Percentiles rank a stretch among this genome's conserved stretches.
phyloP scores from a whole-genome alignment of 2,888 invertebrate species.

The Protonemura montana region DNA sequence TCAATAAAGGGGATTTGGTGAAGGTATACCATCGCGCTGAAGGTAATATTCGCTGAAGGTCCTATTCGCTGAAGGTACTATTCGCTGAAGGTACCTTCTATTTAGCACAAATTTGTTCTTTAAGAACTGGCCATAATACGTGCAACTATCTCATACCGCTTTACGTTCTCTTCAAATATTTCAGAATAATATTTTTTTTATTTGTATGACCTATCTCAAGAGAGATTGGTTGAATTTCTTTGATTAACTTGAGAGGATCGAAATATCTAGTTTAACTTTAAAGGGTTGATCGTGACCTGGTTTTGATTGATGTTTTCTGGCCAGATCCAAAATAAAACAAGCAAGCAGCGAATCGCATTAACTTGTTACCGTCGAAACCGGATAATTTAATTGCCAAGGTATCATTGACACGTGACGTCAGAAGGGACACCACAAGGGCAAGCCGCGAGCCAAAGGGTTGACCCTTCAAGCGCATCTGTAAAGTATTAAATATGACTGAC shows the following conservation, averaged over 20 bases:
- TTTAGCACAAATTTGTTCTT: no score
- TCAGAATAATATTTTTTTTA: not conserved
- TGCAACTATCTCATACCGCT: not conserved
- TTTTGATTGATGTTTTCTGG: not conserved
- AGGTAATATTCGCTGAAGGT: no score
- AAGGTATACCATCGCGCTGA: no score
- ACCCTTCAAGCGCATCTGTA: not conserved
- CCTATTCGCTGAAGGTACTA: no score
- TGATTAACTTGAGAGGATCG: not conserved
- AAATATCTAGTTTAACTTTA: constrained; percentile 16
- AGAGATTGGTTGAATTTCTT: constrained; percentile 5
- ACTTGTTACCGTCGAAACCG: not conserved
- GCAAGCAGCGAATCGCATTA: not conserved
- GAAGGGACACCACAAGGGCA: not conserved
- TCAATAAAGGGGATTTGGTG: no score
- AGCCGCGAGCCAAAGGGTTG: no score
- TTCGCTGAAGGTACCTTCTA: no score
- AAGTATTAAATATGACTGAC: not conserved
- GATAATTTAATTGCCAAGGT: constrained; percentile 16
- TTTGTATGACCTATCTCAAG: not conserved
- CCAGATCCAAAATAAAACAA: not conserved
- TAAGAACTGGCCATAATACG: not conserved
- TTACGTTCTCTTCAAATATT: not conserved
- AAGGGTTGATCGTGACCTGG: constrained; percentile 24
- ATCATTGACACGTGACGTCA: not conserved